These are phyloP conservation scores for Saxidomus purpurata DNA, from an alignment of 1,140 invertebrate genomes.

Conservation along the genomic window DNA sequence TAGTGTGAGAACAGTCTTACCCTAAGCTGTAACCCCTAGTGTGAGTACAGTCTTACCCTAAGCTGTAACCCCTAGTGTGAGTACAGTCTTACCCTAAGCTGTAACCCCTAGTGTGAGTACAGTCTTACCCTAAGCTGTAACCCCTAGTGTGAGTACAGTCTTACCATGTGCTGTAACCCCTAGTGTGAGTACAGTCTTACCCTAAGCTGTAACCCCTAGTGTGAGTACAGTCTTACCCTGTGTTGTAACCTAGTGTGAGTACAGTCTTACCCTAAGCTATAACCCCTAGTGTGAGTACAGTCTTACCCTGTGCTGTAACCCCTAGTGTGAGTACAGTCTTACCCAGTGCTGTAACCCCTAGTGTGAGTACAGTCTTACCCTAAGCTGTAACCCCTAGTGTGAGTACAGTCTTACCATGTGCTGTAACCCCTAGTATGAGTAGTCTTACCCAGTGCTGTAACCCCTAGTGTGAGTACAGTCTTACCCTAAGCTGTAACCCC, in stretches of 20 bases:
- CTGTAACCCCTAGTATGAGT: no score
- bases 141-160: neutral
- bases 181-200: no score
- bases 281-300: conserved; percentile 61
- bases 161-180: neutral
- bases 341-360: no score
- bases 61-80: neutral
- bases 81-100: neutral
- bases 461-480: no score
- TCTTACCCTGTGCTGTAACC: neutral
- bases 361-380: no score
- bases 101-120: neutral
- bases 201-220: neutral
- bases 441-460: no score
- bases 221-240: neutral
- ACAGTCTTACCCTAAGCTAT: conserved; percentile 74
- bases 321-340: no score
- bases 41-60: neutral
- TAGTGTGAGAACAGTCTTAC: neutral
- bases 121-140: neutral
- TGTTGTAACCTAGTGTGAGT: conserved; percentile 51
- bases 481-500: no score
- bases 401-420: no score
- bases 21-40: no score
- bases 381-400: no score